A percentile compares a stretch with the other conserved stretches of the same genome.
Evolutionary conservation across 2,113 vertebrate species (phyloP).

Genomic region (Sylvietta virens): DNA sequence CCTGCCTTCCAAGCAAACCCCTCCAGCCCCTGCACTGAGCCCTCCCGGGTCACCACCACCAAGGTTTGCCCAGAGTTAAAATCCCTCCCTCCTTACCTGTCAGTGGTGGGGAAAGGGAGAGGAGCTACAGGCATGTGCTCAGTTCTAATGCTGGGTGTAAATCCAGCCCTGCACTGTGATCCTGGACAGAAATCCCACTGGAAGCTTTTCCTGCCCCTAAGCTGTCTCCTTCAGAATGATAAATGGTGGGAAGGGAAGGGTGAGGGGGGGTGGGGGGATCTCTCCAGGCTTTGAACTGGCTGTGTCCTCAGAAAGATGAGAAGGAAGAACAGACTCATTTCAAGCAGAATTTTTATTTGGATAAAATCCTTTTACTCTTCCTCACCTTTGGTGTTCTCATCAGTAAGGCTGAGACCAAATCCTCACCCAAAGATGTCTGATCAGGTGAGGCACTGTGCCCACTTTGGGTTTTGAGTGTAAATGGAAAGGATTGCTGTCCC

Average conservation of each 20-base stretch:
- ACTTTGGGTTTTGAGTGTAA: neutral
- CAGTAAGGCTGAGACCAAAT: neutral
- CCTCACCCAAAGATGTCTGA: neutral
- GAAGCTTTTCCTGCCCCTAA: constrained; percentile 59
- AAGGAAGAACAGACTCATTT: constrained; percentile 13
- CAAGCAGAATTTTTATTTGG: constrained; percentile 25
- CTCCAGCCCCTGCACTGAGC: neutral
- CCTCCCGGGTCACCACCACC: no score
- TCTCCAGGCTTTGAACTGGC: constrained; percentile 64
- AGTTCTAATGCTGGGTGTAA: neutral
- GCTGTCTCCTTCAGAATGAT: constrained; percentile 73
- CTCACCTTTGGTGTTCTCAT: neutral
- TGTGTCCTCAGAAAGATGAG: neutral
- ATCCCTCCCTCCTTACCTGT: neutral
- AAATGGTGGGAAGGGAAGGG: constrained; percentile 49
- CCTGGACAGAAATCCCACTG: constrained; percentile 76
- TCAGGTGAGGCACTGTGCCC: neutral
- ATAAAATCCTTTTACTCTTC: constrained; percentile 37
- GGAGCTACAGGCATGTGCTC: neutral
- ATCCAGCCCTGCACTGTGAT: constrained; percentile 56
- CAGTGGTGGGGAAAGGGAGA: neutral
- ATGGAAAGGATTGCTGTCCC: constrained; percentile 6
- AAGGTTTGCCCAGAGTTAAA: neutral
- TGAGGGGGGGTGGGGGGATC: neutral
- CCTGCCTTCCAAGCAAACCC: neutral